These are phyloP conservation scores for Gnatocerus cornutus DNA, from an alignment of 2,888 invertebrate species.

Conservation along the genomic window DNA sequence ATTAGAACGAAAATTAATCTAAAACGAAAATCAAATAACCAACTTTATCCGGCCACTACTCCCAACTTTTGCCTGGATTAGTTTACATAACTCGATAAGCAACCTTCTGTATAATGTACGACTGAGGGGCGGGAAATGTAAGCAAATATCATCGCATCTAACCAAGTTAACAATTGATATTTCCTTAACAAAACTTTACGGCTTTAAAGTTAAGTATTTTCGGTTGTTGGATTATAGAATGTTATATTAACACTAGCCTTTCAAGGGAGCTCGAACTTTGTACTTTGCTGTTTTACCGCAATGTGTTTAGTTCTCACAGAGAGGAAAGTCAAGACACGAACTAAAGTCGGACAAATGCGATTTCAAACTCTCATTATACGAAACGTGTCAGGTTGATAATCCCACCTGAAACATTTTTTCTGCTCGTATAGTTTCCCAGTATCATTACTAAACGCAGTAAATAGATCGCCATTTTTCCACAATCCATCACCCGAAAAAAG, in stretches of 20 bases:
- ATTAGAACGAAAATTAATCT: not conserved
- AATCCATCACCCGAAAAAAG: conserved; percentile 17
- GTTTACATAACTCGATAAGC: conserved; percentile 7
- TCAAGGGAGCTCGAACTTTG: conserved; percentile 18
- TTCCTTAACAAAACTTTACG: conserved; percentile 16
- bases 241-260: not conserved
- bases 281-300: conserved; percentile 30
- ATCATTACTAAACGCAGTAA: conserved; percentile 2
- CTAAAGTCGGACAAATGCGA: too few relatives aligned
- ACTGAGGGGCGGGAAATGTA: not conserved
- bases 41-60: conserved; percentile 1
- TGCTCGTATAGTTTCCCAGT: too few relatives aligned
- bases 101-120: not conserved
- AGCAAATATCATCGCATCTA: conserved; percentile 7
- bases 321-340: not conserved
- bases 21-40: conserved; percentile 8
- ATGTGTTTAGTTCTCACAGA: conserved; percentile 30
- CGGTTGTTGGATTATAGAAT: not conserved
- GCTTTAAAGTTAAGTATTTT: conserved; percentile 13
- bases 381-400: too few relatives aligned
- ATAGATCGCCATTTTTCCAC: conserved; percentile 19
- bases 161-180: conserved; percentile 20
- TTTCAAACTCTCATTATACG: too few relatives aligned
- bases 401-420: too few relatives aligned
- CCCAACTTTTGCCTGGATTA: conserved; percentile 4